Conservation (phyloP, 1,140 invertebrate genomes). For the Meloidogyne floridensis region DNA sequence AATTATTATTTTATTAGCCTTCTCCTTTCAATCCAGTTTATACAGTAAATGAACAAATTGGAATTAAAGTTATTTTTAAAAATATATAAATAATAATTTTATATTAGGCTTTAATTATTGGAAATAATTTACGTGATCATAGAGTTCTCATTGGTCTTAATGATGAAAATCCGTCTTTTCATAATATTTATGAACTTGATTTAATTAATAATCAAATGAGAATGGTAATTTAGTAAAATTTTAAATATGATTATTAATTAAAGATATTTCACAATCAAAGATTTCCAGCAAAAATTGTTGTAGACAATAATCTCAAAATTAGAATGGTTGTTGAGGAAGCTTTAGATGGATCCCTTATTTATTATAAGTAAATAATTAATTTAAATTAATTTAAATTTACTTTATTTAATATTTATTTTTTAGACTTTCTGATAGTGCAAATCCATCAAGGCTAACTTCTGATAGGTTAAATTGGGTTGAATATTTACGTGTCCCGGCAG, state of each 20-base stretch:
- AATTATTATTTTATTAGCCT: conserved; percentile 37
- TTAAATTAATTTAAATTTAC: background rate
- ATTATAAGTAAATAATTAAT: conserved; percentile 39
- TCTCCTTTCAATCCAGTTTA: conserved; percentile 51
- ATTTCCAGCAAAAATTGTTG: conserved; percentile 52
- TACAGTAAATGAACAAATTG: conserved; percentile 49
- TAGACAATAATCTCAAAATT: conserved; percentile 62
- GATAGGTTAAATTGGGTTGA: conserved; percentile 56
- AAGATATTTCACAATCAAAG: conserved; percentile 48
- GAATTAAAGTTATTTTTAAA: conserved; percentile 37
- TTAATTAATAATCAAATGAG: conserved; percentile 52
- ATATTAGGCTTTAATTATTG: conserved; percentile 44
- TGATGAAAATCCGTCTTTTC: conserved; percentile 53
- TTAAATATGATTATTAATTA: background rate
- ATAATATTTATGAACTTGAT: conserved; percentile 54
- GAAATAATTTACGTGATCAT: conserved; percentile 47
- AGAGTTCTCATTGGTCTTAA: conserved; percentile 49
- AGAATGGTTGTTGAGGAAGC: conserved; percentile 58
- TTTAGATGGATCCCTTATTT: conserved; percentile 56
- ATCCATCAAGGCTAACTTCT: conserved; percentile 51
- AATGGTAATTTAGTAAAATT: conserved; percentile 29
- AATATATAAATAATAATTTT: background rate
- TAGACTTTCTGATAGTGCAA: conserved; percentile 52
- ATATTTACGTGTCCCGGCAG: conserved; percentile 57
- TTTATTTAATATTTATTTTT: conserved; percentile 13